A percentile compares a stretch with the other conserved stretches of the same genome.
Conservation (phyloP, 2,797 vertebrate genomes). For the Hippopotamyrus pictus region DNA sequence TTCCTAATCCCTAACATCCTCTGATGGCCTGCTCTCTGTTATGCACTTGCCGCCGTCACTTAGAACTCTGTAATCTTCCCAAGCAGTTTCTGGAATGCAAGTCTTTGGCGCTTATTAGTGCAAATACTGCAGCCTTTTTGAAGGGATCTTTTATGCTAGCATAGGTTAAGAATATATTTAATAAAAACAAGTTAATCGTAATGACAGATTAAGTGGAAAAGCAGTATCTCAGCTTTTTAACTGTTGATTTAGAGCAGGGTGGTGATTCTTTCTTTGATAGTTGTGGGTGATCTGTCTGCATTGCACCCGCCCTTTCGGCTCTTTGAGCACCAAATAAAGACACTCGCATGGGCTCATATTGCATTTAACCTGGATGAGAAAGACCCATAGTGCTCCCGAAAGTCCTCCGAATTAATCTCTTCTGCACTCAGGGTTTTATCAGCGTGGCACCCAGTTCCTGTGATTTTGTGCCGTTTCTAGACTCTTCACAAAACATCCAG, state of each 20-base stretch:
- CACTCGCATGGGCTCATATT: slow-evolving; percentile 11
- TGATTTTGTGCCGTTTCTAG: background rate
- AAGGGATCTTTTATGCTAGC: background rate
- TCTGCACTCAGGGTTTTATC: background rate
- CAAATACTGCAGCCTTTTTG: background rate
- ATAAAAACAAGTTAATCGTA: slow-evolving; percentile 47
- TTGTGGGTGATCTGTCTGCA: background rate
- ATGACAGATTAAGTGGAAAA: slow-evolving; percentile 28
- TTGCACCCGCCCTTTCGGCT: background rate
- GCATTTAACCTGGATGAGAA: background rate
- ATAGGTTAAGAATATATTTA: background rate
- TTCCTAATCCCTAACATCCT: background rate
- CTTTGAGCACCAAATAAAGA: slow-evolving; percentile 34
- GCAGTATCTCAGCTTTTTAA: slow-evolving; percentile 43
- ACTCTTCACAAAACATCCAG: background rate
- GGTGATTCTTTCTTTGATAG: background rate
- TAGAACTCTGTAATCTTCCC: background rate
- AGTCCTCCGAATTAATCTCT: background rate
- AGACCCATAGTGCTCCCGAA: background rate
- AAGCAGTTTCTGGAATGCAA: background rate
- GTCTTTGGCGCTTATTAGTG: background rate
- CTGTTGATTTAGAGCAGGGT: slow-evolving; percentile 32
- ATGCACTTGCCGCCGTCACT: background rate
- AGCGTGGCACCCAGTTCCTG: background rate
- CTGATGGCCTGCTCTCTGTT: background rate